Evolutionary conservation across 2,113 vertebrate species (phyloP).

Genomic region (Sinocyclocheilus grahami): DNA sequence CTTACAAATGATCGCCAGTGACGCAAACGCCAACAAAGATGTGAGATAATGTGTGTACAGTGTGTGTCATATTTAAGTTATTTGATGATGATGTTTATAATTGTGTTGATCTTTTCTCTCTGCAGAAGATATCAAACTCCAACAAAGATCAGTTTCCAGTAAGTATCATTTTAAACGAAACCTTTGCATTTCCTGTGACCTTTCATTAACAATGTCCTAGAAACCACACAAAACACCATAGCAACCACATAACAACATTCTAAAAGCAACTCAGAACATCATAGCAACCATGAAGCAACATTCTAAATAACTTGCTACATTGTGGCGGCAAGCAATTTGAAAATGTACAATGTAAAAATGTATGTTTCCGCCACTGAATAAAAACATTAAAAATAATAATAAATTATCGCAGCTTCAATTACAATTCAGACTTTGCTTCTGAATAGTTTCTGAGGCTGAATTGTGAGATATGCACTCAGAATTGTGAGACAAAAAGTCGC

Average conservation of each 20-base stretch:
- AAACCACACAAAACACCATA: not conserved
- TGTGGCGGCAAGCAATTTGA: not conserved
- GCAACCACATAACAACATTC: not conserved
- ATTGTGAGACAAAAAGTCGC: too few relatives aligned
- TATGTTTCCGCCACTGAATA: too few relatives aligned
- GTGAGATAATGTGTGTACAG: not conserved
- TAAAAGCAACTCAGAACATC: too few relatives aligned
- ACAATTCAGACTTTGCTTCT: too few relatives aligned
- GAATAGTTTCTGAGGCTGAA: too few relatives aligned
- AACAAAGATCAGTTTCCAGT: slow-evolving; percentile 65
- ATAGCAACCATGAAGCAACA: not conserved
- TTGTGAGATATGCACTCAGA: too few relatives aligned
- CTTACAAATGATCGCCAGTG: not conserved
- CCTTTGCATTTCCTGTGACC: not conserved
- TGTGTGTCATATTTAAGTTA: not conserved
- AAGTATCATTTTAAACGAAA: slow-evolving; percentile 54
- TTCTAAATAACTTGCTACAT: not conserved
- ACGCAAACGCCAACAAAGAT: not conserved
- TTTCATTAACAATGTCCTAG: not conserved
- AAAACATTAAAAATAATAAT: too few relatives aligned
- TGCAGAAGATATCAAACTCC: slow-evolving; percentile 71
- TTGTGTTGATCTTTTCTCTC: not conserved
- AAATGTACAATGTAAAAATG: not conserved
- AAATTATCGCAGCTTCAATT: too few relatives aligned
- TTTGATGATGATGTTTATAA: not conserved